These are phyloP conservation scores for Lathronympha strigana DNA, from an alignment of 2,888 invertebrate species.

Conservation along the genomic window DNA sequence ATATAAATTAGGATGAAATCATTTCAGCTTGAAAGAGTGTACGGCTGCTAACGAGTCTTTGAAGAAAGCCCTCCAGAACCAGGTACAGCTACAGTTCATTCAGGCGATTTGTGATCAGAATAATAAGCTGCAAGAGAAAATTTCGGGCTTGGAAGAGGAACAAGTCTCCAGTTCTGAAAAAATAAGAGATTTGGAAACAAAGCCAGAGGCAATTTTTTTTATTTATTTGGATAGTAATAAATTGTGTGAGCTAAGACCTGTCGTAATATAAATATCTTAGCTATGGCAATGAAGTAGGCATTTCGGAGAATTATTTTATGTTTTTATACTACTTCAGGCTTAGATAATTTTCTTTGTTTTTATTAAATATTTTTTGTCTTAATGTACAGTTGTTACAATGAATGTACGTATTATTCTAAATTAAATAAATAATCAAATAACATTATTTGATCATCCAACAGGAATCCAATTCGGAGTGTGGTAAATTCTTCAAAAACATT, in stretches of 20 bases:
- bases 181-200: constrained; percentile 43
- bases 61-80: constrained; percentile 53
- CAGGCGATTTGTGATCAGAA: constrained; percentile 52
- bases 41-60: constrained; percentile 50
- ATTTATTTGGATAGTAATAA: no score
- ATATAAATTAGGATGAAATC: neutral
- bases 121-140: constrained; percentile 50
- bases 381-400: no score
- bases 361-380: no score
- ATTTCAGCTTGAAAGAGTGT: constrained; percentile 52
- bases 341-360: no score
- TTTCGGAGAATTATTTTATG: no score
- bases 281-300: no score
- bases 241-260: no score
- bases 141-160: constrained; percentile 50
- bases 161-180: constrained; percentile 27
- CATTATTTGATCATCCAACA: constrained; percentile 35
- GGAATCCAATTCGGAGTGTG: constrained; percentile 44
- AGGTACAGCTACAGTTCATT: constrained; percentile 54
- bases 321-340: no score
- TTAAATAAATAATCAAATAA: neutral
- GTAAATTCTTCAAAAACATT: constrained; percentile 44
- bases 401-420: no score
- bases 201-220: constrained; percentile 43
- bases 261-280: no score